Conservation (phyloP, 1,140 invertebrate genomes). For the Rhynchophorus ferrugineus region DNA sequence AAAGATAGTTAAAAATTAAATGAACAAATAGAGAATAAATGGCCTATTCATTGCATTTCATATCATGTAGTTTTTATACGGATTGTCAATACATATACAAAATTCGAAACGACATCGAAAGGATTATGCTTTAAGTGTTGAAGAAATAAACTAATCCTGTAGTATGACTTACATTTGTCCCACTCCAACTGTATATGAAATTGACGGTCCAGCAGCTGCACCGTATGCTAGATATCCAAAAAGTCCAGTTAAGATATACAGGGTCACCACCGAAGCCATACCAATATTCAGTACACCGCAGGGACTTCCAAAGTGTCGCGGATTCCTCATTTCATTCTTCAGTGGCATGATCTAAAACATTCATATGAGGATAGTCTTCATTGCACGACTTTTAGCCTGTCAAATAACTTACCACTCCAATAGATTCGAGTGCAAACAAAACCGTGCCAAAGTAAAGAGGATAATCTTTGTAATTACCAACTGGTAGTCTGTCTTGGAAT, state of each 20-base stretch:
- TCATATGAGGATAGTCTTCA: background rate
- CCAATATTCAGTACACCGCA: constrained; percentile 70
- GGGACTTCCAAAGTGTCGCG: constrained; percentile 57
- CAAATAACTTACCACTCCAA: constrained; percentile 42
- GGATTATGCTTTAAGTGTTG: no score
- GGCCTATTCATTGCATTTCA: no score
- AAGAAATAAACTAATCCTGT: no score
- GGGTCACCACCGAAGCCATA: constrained; percentile 61
- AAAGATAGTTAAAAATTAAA: no score
- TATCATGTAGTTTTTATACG: no score
- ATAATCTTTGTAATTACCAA: constrained; percentile 47
- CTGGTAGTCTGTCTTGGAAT: constrained; percentile 42
- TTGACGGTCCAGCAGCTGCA: constrained; percentile 50
- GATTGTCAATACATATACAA: no score
- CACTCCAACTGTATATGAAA: constrained; percentile 59
- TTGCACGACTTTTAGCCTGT: background rate
- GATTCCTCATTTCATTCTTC: constrained; percentile 79
- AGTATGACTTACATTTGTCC: constrained; percentile 51
- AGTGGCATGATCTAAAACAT: constrained; percentile 65
- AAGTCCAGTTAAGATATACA: constrained; percentile 70
- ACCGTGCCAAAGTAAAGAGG: constrained; percentile 75
- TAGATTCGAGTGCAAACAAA: constrained; percentile 83
- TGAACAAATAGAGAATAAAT: no score
- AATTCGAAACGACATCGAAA: no score
- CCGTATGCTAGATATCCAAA: constrained; percentile 76